A percentile compares a stretch with the other conserved stretches of the same genome.
These are phyloP conservation scores for Rhamphomyia laevipes DNA, from an alignment of 2,888 invertebrate species.

Conservation along the genomic window DNA sequence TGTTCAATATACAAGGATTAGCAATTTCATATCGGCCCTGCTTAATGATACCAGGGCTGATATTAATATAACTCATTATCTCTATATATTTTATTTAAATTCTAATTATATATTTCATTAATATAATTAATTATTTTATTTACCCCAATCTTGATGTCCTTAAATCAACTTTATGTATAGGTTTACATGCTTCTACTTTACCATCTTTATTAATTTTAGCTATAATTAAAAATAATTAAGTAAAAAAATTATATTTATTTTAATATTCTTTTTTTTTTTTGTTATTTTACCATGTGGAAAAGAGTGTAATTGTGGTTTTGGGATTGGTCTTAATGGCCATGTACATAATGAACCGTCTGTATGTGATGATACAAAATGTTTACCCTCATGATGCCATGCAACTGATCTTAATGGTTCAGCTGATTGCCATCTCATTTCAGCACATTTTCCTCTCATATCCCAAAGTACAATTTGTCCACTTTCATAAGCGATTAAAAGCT, in stretches of 20 bases:
- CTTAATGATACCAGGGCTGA: too few relatives aligned
- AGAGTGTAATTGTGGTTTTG: slow-evolving; percentile 67
- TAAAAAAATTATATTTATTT: not conserved
- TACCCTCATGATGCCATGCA: slow-evolving; percentile 96
- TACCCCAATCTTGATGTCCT: slow-evolving; percentile 77
- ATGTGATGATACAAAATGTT: slow-evolving; percentile 93
- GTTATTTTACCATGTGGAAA: slow-evolving; percentile 77
- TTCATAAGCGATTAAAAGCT: slow-evolving; percentile 95
- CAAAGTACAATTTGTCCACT: slow-evolving; percentile 88
- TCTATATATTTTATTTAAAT: too few relatives aligned
- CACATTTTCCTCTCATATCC: slow-evolving; percentile 80
- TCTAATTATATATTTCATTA: too few relatives aligned
- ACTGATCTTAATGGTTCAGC: slow-evolving; percentile 72
- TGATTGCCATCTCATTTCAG: slow-evolving; percentile 74
- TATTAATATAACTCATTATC: too few relatives aligned
- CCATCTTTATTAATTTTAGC: slow-evolving; percentile 88
- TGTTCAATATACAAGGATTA: too few relatives aligned
- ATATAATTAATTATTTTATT: too few relatives aligned
- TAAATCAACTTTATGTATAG: slow-evolving; percentile 93
- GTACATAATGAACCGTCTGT: slow-evolving; percentile 91
- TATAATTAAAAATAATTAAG: slow-evolving; percentile 35
- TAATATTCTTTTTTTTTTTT: not conserved
- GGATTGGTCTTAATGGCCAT: slow-evolving; percentile 71
- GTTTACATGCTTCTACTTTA: slow-evolving; percentile 84
- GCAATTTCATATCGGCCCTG: too few relatives aligned